Base-by-base conservation (phyloP, 2,888 invertebrate species). In the Xestia rhomboidea region DNA sequence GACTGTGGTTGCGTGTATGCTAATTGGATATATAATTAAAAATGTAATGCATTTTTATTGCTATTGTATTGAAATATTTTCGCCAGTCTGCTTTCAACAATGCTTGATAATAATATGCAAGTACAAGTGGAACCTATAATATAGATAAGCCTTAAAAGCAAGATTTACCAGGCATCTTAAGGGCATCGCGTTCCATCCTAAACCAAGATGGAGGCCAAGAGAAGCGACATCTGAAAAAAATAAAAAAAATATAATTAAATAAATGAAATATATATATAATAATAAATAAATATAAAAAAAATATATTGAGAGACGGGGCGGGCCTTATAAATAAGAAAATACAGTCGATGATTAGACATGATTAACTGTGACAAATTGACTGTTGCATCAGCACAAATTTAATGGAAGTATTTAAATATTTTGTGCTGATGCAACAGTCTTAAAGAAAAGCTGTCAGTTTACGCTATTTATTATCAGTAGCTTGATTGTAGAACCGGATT, bases 11-110 rank as follows among this genome's bases (percentile, higher is more conserved):
- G 69, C 64, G 44, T 75, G 68, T 49, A 57, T 73, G 68, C 27
- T 81, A 84, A 76, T 81, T 73, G 60, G 38, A 24, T 44, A 68
- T 66, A 57, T 15, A 76, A 51, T n/a, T 63, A 54, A n/a, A 71
- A 69, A 63, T n/a, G 62, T 44, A 18, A 18, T 51, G 24, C 34
- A 62, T 78, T 69, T 5, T 62, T 30, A 24, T 44, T 24, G 54
- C 21, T 34, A 11, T 54, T 27, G 30, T n/a, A 34, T 30, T 24
- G 3, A 3, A 24, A 24, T 18, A 30, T 30, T 30, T 24, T 10
- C 60, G 30, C 34, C 15, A 34, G 30, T 24, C 10, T 34, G 24
- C 15, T 49, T 24, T 18, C 24, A 10, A 34, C 6, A 34, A 34
- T 24, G 10, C 4, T 30, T 60, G 10, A 18, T 8, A 21, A 21